Evolutionary conservation across 2,113 vertebrate genomes (phyloP).

Genomic region (Tachysurus fulvidraco): DNA sequence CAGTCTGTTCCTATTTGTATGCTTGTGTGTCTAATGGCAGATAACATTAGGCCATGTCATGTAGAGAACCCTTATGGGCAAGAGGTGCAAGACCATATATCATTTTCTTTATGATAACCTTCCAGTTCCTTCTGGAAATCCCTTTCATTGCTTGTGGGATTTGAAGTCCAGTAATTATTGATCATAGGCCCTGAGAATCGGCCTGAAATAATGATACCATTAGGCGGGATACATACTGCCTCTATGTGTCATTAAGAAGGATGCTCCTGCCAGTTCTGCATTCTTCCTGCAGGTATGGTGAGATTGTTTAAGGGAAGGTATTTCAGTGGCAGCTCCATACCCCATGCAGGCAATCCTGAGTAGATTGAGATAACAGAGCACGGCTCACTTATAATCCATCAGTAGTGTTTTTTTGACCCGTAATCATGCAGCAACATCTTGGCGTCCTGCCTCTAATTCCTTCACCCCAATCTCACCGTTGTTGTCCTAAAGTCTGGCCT

Average conservation of each 20-base stretch:
- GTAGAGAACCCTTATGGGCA: background rate
- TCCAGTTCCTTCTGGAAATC: background rate
- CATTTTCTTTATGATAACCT: background rate
- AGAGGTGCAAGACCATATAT: background rate
- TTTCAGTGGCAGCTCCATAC: slow-evolving; percentile 50
- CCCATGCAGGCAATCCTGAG: slow-evolving; percentile 54
- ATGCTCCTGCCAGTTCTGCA: background rate
- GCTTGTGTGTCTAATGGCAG: slow-evolving; percentile 23
- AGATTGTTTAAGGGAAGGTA: slow-evolving; percentile 45
- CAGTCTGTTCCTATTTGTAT: slow-evolving; percentile 12
- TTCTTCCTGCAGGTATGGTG: background rate
- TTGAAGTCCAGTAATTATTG: slow-evolving; percentile 25
- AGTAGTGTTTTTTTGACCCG: slow-evolving; percentile 61
- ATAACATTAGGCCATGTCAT: slow-evolving; percentile 29
- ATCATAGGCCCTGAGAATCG: slow-evolving; percentile 24
- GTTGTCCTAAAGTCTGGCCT: slow-evolving; percentile 57
- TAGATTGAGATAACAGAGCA: slow-evolving; percentile 62
- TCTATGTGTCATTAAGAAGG: slow-evolving; percentile 4
- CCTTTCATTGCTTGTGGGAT: slow-evolving; percentile 18
- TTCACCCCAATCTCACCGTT: slow-evolving; percentile 67
- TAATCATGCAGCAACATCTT: slow-evolving; percentile 53
- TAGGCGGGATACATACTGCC: background rate
- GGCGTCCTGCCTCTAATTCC: slow-evolving; percentile 53
- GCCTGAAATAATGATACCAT: slow-evolving; percentile 25
- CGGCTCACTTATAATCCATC: slow-evolving; percentile 62